Evolutionary conservation across 2,113 vertebrate genomes (phyloP).

Genomic region (Hemichromis elongatus): DNA sequence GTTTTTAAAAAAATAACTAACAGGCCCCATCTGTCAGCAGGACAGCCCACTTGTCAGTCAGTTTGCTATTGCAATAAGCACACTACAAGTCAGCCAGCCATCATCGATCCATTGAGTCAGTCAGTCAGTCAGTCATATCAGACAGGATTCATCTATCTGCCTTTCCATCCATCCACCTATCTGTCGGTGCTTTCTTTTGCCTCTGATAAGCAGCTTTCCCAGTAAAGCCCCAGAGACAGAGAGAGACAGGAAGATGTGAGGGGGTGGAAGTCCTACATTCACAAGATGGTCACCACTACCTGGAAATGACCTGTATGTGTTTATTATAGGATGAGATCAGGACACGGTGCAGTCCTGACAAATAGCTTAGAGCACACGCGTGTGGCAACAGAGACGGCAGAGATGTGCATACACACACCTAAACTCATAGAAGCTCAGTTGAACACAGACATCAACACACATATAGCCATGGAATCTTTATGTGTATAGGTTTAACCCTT

Average conservation of each 20-base stretch:
- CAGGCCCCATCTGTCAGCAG: background rate
- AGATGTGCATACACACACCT: background rate
- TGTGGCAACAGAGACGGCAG: conserved; percentile 28
- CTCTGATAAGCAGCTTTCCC: conserved; percentile 65
- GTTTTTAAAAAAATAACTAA: background rate
- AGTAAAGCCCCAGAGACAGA: conserved; percentile 57
- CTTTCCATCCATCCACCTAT: conserved; percentile 54
- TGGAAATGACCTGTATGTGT: conserved; percentile 54
- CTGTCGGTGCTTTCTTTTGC: conserved; percentile 54
- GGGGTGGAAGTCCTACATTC: conserved; percentile 37
- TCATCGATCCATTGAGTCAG: conserved; percentile 34
- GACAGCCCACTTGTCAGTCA: conserved; percentile 2
- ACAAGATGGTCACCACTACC: conserved; percentile 50
- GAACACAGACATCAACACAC: background rate
- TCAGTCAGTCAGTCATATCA: conserved; percentile 7
- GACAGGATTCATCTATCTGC: conserved; percentile 58
- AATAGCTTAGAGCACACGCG: conserved; percentile 46
- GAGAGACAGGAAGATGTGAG: conserved; percentile 1
- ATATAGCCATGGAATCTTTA: conserved; percentile 41
- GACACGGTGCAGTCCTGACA: conserved; percentile 38
- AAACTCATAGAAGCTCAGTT: background rate
- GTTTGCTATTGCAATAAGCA: conserved; percentile 23
- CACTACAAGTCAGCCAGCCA: conserved; percentile 20
- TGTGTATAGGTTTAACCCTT: conserved; percentile 40
- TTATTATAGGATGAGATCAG: conserved; percentile 61